Evolutionary conservation across 2,113 vertebrate genomes (phyloP), one percentile per base, ranked within the genome.

Genomic region (Phyllostomus discolor): DNA sequence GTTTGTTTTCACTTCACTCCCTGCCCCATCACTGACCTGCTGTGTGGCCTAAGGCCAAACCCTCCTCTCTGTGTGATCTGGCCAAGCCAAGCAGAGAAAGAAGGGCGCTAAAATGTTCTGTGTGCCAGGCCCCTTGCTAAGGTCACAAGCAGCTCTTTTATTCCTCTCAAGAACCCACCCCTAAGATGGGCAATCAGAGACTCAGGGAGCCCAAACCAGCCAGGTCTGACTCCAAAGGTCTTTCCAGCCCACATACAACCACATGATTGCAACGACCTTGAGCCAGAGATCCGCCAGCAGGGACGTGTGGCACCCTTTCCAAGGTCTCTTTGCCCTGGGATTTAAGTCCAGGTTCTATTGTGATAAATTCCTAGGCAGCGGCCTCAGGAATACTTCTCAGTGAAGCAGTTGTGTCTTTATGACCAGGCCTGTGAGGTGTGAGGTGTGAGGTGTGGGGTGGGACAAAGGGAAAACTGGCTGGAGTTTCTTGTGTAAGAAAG

Each of bases 301-400:
- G 38, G 96, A 79, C 28, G 26, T 33, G 10, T n/a, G 48, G 46
- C n/a, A 33, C 81, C 79, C 48, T 43, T 91, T 87, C 87, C 33
- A 85, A 75, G 64, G 52, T 72, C 50, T 95, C 92, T 95, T 93
- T 93, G 69, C 31, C 64, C 82, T 93, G 35, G 54, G 80, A 86
- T 79, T 69, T 94, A 78, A 88, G 81, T 92, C 35, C 52, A 82
- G 16, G 4, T 52, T 89, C 57, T 90, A 81, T 75, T 43, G 54
- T 48, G 46, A 90, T 73, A 84, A 94, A 88, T 70, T 80, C n/a
- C 73, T 82, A 76, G 84, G 17, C n/a, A 87, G 79, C 73, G 19
- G n/a, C 72, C 64, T 91, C 82, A 73, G 19, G 46, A 83, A 38
- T 70, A 33, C 16, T 82, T 59, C 85, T 50, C 31, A 64, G 10